phyloP scores from a whole-genome alignment of 2,888 invertebrate species.

The Drosophila kambysellisi region DNA sequence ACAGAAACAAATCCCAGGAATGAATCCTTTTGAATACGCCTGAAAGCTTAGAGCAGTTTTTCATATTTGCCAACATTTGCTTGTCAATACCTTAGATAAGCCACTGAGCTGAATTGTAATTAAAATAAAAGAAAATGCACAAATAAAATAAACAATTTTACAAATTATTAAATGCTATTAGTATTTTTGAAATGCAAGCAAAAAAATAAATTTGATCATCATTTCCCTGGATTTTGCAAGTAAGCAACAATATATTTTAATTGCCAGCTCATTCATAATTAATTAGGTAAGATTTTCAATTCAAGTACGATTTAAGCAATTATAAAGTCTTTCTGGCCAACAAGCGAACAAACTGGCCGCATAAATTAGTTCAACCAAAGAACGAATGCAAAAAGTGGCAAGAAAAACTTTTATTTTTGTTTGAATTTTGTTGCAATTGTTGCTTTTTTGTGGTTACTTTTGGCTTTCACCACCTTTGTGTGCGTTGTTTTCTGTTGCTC shows the following conservation, averaged over 20 bases:
- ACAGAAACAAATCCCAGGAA: background rate
- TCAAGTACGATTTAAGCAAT: conserved; percentile 39
- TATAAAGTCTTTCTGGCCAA: conserved; percentile 29
- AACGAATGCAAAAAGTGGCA: conserved; percentile 43
- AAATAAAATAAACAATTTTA: background rate
- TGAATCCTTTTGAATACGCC: background rate
- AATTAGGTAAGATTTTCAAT: conserved; percentile 19
- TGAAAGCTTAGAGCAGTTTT: background rate
- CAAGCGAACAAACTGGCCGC: conserved; percentile 48
- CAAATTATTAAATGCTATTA: background rate
- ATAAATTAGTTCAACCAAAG: conserved; percentile 63
- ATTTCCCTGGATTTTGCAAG: background rate
- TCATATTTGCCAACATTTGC: background rate
- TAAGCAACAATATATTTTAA: conserved; percentile 7
- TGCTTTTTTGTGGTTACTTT: conserved; percentile 62
- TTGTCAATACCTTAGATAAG: background rate
- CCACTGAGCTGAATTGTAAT: background rate
- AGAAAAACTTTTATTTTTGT: conserved; percentile 48
- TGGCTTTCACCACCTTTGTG: conserved; percentile 7
- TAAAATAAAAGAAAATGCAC: background rate
- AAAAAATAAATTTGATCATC: background rate
- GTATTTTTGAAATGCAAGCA: background rate
- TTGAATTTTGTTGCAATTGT: conserved; percentile 48
- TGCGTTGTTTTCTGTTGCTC: background rate
- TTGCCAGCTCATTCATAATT: conserved; percentile 35